Evolutionary conservation across 2,888 invertebrate genomes (phyloP).

Genomic region (Unio pictorum): DNA sequence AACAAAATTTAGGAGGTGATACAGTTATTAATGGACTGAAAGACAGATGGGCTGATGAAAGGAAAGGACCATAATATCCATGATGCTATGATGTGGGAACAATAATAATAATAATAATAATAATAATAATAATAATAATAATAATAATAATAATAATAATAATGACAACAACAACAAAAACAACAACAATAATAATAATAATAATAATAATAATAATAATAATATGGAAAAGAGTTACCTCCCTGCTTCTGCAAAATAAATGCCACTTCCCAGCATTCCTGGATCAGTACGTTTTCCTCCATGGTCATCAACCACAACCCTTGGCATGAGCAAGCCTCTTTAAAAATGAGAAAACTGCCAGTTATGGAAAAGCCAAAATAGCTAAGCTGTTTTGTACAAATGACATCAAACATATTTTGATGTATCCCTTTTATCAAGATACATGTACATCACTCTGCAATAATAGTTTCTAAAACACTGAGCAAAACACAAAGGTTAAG

Average conservation of each 20-base stretch:
- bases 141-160: conserved; percentile 1
- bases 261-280: conserved; percentile 68
- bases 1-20: too few relatives aligned
- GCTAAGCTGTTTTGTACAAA: not conserved
- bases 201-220: conserved; percentile 2
- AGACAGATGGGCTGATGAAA: too few relatives aligned
- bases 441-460: too few relatives aligned
- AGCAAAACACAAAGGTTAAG: not conserved
- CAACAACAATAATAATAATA: not conserved
- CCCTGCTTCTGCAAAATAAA: conserved; percentile 68
- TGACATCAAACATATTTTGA: too few relatives aligned
- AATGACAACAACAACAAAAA: not conserved
- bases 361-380: not conserved
- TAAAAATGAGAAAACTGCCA: conserved; percentile 2
- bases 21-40: too few relatives aligned
- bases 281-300: conserved; percentile 66
- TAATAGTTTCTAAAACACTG: not conserved
- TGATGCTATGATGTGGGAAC: too few relatives aligned
- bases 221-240: conserved; percentile 43
- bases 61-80: too few relatives aligned
- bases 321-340: conserved; percentile 69
- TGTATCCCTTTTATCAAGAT: too few relatives aligned
- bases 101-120: not conserved
- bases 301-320: conserved; percentile 67
- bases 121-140: not conserved